phyloP scores from a whole-genome alignment of 2,888 invertebrate genomes.

The Lysandra bellargus region DNA sequence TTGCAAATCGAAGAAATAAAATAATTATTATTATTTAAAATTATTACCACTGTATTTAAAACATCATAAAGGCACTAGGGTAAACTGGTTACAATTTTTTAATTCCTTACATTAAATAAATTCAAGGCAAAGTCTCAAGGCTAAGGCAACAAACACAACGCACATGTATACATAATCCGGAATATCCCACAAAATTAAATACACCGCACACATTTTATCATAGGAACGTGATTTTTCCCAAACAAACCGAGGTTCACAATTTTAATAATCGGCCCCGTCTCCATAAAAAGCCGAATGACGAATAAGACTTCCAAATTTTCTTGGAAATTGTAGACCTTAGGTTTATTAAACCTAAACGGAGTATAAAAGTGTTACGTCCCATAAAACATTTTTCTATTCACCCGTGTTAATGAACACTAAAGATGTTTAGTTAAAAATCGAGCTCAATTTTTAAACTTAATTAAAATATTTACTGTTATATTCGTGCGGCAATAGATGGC shows the following conservation, averaged over 20 bases:
- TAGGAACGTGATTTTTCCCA: slow-evolving; percentile 13
- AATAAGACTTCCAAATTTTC: slow-evolving; percentile 19
- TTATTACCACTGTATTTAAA: too few species aligned
- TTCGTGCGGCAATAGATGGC: neutral
- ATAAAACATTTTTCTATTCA: neutral
- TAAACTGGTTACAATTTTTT: too few species aligned
- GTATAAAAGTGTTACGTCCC: neutral
- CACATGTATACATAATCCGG: neutral
- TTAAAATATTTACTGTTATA: neutral
- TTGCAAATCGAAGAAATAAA: neutral
- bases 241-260: slow-evolving; percentile 7
- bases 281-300: slow-evolving; percentile 1
- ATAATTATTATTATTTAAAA: too few species aligned
- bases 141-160: too few species aligned
- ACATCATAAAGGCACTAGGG: neutral
- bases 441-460: neutral
- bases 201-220: neutral
- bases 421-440: neutral
- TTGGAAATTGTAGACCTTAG: slow-evolving; percentile 14
- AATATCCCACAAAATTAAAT: neutral
- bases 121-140: neutral
- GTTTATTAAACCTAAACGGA: slow-evolving; percentile 1
- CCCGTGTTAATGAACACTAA: neutral
- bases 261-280: slow-evolving; percentile 11
- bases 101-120: too few species aligned